Evolutionary conservation across 1,140 invertebrate species (phyloP), one percentile per base, ranked within the genome.

Genomic region (Portunus trituberculatus): DNA sequence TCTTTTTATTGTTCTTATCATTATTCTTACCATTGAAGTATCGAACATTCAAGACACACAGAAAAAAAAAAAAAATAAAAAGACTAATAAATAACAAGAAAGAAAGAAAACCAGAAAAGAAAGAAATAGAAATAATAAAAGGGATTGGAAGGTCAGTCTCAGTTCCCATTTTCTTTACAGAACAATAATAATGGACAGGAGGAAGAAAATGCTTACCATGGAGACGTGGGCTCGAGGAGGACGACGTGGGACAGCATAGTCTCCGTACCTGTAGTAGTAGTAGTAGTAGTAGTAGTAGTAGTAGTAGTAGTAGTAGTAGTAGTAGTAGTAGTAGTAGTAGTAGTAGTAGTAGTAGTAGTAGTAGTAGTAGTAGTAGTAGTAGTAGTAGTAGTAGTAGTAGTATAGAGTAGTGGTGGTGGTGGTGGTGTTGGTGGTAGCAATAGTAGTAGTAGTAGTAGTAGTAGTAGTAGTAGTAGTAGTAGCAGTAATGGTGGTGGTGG

Each of bases 211-310:
- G 52, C 83, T 32, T 28, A 89, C 83, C 52, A 93, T 87, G 6
- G 83, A 67, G 84, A 76, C 91, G 76, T 84, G 93, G 10, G 84
- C 28, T 20, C 46, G 46, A 83, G 84, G 84, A 8, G 25, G 7
- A 39, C 84, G 84, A 87, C 84, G 84, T 25, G 39, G 31, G n/a
- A 4, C 84, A 31, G 0, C 84, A 32, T 39, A 32, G 25, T n/a
- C 29, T 32, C 31, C 31, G 31, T 32, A 32, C 14, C 39, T 87
- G 31, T 87, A 46, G 31, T 25, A 39, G 84, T 87, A 46, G 88
- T 89, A 89, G 88, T 45, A 46, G 88, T 46, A 89, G 88, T 89
- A 89, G 88, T 89, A n/a, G 39, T 89, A n/a, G 45, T 46, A 89
- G 88, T 89, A 46, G 39, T 2, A 89, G 88, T 48, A 89, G 45